These are phyloP conservation scores for Drosophila cyrtoloma DNA, from an alignment of 2,888 invertebrate genomes.

Conservation along the genomic window DNA sequence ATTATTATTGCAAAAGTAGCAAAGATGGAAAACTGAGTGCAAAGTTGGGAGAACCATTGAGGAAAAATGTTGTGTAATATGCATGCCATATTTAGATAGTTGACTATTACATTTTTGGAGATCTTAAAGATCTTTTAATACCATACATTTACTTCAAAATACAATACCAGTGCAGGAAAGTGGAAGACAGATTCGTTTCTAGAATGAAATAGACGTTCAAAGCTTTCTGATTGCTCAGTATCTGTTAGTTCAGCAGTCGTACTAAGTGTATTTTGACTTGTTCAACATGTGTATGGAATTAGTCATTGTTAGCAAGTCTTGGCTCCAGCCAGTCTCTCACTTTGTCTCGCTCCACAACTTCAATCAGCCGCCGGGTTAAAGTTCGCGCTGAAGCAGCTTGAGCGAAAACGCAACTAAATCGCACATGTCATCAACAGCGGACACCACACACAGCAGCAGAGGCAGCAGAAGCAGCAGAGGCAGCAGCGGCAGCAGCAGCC, in stretches of 20 bases:
- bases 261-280: constrained; percentile 4
- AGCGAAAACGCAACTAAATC: constrained; percentile 66
- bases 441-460: neutral
- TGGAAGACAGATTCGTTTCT: neutral
- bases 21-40: neutral
- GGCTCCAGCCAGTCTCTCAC: constrained; percentile 25
- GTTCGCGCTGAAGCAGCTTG: constrained; percentile 26
- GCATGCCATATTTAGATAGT: neutral
- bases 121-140: neutral
- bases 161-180: neutral
- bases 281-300: constrained; percentile 49
- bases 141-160: neutral
- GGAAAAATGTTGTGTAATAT: neutral
- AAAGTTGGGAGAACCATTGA: neutral
- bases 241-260: neutral
- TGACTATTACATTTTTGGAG: neutral
- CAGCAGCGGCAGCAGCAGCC: neutral
- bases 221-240: neutral
- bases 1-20: neutral
- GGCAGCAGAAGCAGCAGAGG: neutral
- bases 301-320: constrained; percentile 56
- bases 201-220: neutral
- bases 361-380: constrained; percentile 27
- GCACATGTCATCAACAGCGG: constrained; percentile 71
- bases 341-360: neutral